These are phyloP conservation scores for Tuta absoluta DNA, from an alignment of 2,888 invertebrate species.

Conservation along the genomic window DNA sequence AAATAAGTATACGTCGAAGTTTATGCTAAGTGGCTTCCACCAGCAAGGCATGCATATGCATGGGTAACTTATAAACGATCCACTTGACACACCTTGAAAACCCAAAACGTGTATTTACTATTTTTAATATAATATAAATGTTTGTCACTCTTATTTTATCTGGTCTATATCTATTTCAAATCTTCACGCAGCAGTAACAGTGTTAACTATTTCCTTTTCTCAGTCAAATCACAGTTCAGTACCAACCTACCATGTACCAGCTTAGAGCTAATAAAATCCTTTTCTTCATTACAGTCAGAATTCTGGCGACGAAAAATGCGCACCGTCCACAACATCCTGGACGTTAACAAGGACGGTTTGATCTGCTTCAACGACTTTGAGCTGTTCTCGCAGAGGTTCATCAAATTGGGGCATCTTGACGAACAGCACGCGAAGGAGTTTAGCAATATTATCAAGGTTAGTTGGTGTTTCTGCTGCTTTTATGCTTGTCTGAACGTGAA, in stretches of 20 bases:
- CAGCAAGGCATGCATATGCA: background rate
- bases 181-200: too few species aligned
- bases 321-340: slow-evolving; percentile 90
- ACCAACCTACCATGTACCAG: too few species aligned
- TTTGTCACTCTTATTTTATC: too few species aligned
- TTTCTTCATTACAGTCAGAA: slow-evolving; percentile 64
- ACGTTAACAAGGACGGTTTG: slow-evolving; percentile 92
- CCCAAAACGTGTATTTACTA: too few species aligned
- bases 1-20: background rate
- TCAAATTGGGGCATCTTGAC: slow-evolving; percentile 86
- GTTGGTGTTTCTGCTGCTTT: too few species aligned
- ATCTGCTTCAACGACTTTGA: slow-evolving; percentile 91
- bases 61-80: background rate
- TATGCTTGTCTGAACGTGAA: too few species aligned
- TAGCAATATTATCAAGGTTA: slow-evolving; percentile 85
- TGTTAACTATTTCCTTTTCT: too few species aligned
- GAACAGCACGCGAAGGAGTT: slow-evolving; percentile 86
- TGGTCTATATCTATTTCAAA: too few species aligned
- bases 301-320: slow-evolving; percentile 94
- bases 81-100: too few species aligned
- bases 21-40: background rate
- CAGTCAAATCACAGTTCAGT: too few species aligned
- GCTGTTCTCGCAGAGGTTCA: slow-evolving; percentile 87
- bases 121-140: too few species aligned
- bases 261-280: background rate